These are phyloP conservation scores for Rallus limicola DNA, from an alignment of 2,113 vertebrate species.

Conservation along the genomic window DNA sequence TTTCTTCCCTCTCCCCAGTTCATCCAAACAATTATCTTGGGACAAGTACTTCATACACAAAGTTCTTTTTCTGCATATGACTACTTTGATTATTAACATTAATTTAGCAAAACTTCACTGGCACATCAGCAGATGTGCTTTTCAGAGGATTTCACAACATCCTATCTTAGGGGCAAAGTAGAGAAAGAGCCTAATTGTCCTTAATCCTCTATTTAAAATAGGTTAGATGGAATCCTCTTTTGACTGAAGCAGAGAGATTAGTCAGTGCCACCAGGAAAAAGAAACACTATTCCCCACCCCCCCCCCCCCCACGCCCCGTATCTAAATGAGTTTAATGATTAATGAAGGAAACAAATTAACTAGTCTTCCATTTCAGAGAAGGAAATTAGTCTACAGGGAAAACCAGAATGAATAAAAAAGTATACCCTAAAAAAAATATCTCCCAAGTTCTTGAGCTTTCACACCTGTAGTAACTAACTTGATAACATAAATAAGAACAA, in stretches of 20 bases:
- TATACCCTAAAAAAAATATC: not conserved
- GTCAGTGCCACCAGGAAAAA: constrained; percentile 27
- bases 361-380: not conserved
- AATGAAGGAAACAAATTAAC: not conserved
- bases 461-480: not conserved
- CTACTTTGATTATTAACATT: not conserved
- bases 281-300: not conserved
- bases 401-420: not conserved
- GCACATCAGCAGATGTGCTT: constrained; percentile 20
- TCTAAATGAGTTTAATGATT: not conserved
- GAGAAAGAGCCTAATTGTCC: constrained; percentile 64
- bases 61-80: not conserved
- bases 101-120: not conserved
- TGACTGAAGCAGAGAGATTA: constrained; percentile 68
- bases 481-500: not conserved
- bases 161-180: constrained; percentile 20
- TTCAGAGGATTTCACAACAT: constrained; percentile 46
- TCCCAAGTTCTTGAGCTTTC: not conserved
- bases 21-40: not conserved
- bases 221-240: constrained; percentile 81
- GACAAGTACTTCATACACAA: not conserved
- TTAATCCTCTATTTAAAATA: constrained; percentile 80
- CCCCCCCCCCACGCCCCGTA: not conserved
- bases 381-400: not conserved
- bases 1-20: not conserved